phyloP scores from a whole-genome alignment of 2,797 vertebrate species.

The Spea hammondii region DNA sequence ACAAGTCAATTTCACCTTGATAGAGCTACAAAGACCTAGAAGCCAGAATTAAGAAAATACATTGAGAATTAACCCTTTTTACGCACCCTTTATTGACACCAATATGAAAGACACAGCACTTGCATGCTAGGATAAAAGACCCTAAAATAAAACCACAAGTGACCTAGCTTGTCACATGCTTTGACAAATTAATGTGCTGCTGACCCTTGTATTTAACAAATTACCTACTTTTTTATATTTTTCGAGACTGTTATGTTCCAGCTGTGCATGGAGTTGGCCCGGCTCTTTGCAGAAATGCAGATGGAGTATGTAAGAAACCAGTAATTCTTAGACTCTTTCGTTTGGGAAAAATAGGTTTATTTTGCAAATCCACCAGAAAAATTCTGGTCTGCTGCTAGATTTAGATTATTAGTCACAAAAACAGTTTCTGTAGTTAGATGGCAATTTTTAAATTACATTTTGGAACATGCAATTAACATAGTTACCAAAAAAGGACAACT shows the following conservation, averaged over 20 bases:
- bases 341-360: slow-evolving; percentile 27
- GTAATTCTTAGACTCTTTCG: slow-evolving; percentile 32
- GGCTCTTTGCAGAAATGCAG: slow-evolving; percentile 23
- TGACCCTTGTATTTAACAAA: slow-evolving; percentile 35
- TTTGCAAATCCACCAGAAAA: slow-evolving; percentile 26
- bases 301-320: slow-evolving; percentile 27
- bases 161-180: background rate
- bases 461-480: too few species aligned
- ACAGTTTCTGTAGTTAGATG: too few species aligned
- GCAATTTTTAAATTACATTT: too few species aligned
- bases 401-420: too few species aligned
- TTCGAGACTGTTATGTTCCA: slow-evolving; percentile 30
- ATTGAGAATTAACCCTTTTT: background rate
- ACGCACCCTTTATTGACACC: too few species aligned
- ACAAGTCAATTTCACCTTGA: slow-evolving; percentile 53
- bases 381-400: too few species aligned
- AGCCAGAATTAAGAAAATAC: slow-evolving; percentile 8
- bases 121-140: background rate
- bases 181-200: slow-evolving; percentile 5
- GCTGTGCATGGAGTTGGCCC: slow-evolving; percentile 21
- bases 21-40: slow-evolving; percentile 13
- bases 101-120: too few species aligned
- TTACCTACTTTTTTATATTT: slow-evolving; percentile 24
- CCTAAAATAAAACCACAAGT: background rate
- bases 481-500: too few species aligned